phyloP scores from a whole-genome alignment of 1,140 invertebrate genomes.

The Hermetia illucens region DNA sequence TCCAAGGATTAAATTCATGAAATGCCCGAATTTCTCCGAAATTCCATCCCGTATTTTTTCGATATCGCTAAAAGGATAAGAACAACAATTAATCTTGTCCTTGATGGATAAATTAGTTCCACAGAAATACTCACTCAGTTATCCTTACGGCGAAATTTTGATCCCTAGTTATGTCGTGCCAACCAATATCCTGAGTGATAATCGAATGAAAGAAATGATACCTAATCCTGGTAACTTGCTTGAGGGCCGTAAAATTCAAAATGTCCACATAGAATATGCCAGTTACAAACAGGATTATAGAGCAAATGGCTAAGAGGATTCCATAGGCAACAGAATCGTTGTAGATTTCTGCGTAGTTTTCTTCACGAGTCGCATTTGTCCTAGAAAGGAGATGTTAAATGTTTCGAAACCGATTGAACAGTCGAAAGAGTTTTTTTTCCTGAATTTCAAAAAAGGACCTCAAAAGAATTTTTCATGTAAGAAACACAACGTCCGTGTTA shows the following conservation, averaged over 20 bases:
- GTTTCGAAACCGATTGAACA: too few species aligned
- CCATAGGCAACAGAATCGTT: conserved; percentile 50
- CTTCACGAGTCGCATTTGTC: conserved; percentile 37
- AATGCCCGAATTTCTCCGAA: conserved; percentile 72
- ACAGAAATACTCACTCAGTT: conserved; percentile 55
- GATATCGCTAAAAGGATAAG: conserved; percentile 55
- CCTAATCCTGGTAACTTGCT: conserved; percentile 54
- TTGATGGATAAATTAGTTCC: background rate
- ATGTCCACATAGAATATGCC: conserved; percentile 48
- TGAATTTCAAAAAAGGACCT: too few species aligned
- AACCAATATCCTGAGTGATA: conserved; percentile 74
- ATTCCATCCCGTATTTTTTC: conserved; percentile 76
- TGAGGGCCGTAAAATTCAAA: conserved; percentile 44
- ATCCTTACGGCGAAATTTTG: conserved; percentile 78
- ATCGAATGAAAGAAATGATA: conserved; percentile 56
- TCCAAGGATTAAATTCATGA: conserved; percentile 50
- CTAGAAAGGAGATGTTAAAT: too few species aligned
- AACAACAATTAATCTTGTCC: too few species aligned
- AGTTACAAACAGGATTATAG: conserved; percentile 43
- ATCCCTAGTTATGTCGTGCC: conserved; percentile 70
- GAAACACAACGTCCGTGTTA: too few species aligned
- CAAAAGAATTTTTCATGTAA: too few species aligned
- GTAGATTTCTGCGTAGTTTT: conserved; percentile 42
- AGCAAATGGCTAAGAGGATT: conserved; percentile 39
- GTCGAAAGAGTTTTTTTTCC: too few species aligned